Conservation (phyloP, 2,797 vertebrate species). For the Pyrocephalus nanus region DNA sequence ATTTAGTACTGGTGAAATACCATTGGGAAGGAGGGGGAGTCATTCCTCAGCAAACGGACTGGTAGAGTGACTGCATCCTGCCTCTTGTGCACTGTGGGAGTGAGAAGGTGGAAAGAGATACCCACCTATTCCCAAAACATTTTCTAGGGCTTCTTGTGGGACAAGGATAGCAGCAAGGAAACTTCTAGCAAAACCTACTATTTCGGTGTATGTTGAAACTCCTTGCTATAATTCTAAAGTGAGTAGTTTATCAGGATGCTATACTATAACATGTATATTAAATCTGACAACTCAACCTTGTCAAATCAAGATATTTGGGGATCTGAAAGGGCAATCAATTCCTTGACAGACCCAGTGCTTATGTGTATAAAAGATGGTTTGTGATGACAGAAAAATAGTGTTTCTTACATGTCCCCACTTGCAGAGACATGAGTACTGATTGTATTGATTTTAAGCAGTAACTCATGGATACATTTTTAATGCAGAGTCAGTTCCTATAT, state of each 20-base stretch:
- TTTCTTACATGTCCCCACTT: not conserved
- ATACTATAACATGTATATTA: rapidly evolving
- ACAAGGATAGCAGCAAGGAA: not conserved
- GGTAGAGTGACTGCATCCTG: rapidly evolving
- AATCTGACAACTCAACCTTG: not conserved
- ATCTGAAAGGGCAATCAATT: not conserved
- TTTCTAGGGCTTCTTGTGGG: not conserved
- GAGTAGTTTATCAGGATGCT: not conserved
- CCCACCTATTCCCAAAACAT: not conserved
- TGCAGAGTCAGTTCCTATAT: not conserved
- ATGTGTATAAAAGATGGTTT: not conserved
- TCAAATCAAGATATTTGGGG: not conserved
- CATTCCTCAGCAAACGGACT: rapidly evolving
- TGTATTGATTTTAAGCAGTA: not conserved
- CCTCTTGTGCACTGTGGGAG: too few species aligned
- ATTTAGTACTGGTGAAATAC: not conserved
- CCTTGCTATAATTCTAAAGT: not conserved
- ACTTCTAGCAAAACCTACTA: not conserved
- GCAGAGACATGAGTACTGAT: not conserved
- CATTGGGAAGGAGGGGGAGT: not conserved
- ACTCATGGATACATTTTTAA: not conserved
- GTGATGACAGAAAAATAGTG: not conserved
- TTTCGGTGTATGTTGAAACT: not conserved
- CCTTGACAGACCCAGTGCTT: not conserved
- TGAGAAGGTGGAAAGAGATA: not conserved